These are phyloP conservation scores for Zaprionus kolodkinae DNA, from an alignment of 1,140 invertebrate genomes.

Conservation along the genomic window DNA sequence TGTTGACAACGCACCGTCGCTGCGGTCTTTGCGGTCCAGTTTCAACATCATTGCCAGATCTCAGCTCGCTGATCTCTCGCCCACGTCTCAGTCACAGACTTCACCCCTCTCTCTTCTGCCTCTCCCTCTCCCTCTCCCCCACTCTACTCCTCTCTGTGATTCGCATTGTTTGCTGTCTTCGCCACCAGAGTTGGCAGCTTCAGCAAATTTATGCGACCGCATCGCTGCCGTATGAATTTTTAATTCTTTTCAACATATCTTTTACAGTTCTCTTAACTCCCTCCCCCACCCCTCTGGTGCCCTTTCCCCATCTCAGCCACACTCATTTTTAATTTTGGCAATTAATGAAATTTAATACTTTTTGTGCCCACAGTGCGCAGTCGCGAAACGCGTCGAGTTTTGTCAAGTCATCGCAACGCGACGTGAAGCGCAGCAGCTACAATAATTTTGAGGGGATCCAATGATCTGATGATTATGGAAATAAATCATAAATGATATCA, in stretches of 20 bases:
- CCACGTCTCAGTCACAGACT: constrained; percentile 47
- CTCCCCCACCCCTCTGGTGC: background rate
- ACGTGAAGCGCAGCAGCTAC: constrained; percentile 20
- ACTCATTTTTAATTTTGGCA: constrained; percentile 67
- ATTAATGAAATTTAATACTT: constrained; percentile 83
- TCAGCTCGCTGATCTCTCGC: constrained; percentile 41
- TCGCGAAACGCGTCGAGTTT: constrained; percentile 13
- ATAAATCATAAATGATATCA: constrained; percentile 19
- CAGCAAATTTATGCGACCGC: constrained; percentile 76
- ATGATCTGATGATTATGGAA: constrained; percentile 22
- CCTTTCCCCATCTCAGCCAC: background rate
- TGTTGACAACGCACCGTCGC: constrained; percentile 64
- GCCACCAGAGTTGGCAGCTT: constrained; percentile 26
- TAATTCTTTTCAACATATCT: constrained; percentile 65
- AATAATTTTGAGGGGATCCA: background rate
- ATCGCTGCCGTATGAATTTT: constrained; percentile 80
- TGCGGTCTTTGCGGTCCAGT: constrained; percentile 72
- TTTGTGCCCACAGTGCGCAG: constrained; percentile 58
- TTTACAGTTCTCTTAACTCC: constrained; percentile 1
- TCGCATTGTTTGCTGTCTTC: constrained; percentile 35
- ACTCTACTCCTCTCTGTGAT: constrained; percentile 18
- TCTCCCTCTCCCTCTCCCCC: constrained; percentile 11
- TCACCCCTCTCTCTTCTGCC: constrained; percentile 23
- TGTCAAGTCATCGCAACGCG: constrained; percentile 41
- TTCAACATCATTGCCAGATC: constrained; percentile 53